Evolutionary conservation across 2,888 invertebrate species (phyloP).

Genomic region (Macrophya alboannulata): DNA sequence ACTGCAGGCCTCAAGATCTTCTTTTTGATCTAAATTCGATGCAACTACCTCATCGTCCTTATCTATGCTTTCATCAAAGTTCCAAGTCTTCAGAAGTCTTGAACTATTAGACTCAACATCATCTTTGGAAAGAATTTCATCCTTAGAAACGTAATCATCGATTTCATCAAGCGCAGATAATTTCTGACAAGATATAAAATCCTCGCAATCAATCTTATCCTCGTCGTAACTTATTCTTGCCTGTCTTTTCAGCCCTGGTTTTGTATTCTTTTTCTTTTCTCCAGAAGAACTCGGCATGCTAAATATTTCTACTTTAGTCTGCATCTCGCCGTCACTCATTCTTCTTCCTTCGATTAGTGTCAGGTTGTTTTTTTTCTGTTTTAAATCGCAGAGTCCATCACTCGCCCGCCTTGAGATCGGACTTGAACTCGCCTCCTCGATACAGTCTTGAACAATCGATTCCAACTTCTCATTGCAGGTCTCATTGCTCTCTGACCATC

Average conservation of each 20-base stretch:
- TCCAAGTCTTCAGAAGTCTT: slow-evolving; percentile 42
- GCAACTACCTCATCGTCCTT: slow-evolving; percentile 34
- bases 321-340: slow-evolving; percentile 70
- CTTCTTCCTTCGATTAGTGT: slow-evolving; percentile 66
- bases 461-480: background rate
- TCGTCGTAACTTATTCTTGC: slow-evolving; percentile 68
- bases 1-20: slow-evolving; percentile 44
- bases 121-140: slow-evolving; percentile 1
- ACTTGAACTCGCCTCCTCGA: background rate
- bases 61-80: slow-evolving; percentile 48
- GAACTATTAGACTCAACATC: slow-evolving; percentile 26
- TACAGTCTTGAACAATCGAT: background rate
- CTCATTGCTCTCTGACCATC: slow-evolving; percentile 3
- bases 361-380: slow-evolving; percentile 55
- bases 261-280: slow-evolving; percentile 59
- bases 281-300: background rate
- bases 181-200: background rate
- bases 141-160: background rate
- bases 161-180: background rate
- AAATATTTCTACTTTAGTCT: slow-evolving; percentile 55
- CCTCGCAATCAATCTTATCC: slow-evolving; percentile 58
- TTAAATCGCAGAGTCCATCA: slow-evolving; percentile 65
- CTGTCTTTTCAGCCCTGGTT: slow-evolving; percentile 73
- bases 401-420: slow-evolving; percentile 68
- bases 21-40: slow-evolving; percentile 24